Base-by-base conservation (phyloP, 2,797 vertebrate species). In the Gila robusta region DNA sequence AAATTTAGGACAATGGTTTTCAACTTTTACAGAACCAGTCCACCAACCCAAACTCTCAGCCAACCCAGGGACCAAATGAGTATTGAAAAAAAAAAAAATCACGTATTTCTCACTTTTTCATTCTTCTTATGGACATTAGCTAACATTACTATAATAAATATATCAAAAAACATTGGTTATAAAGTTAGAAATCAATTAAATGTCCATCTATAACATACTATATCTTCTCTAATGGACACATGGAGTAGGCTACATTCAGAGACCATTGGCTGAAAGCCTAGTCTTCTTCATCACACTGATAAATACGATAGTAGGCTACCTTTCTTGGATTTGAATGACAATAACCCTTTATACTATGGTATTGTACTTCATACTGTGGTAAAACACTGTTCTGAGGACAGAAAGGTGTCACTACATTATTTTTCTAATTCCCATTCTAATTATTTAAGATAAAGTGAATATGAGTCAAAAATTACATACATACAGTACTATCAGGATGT, bases 111-210 rank as follows among this genome's bases (percentile, higher is more conserved):
- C 35, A 35, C 35, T 35, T 35, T 35, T 35, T 35, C 35, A 35
- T 37, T 37, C 11, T 28, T 21, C 28, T 52, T 32, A 19, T 19
- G 5, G 16, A 39, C 12, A 78, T 62, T 59, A 39, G 21, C 19
- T 5, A 12, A 54, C 28, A 35, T 28, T 76, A 12, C 10, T 14
- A 56, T 37, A 23, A 23, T 21, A 76, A 12, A 54, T 4, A 76
- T 8, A 8, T 37, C 4, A 12, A 35, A 19, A 73, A 49, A n/a
- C 17, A 35, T 4, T 16, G 6, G 11, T 78, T 39, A 78, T 8
- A 74, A 35, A 52, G 12, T 78, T 39, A 78, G 16, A 74, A 52
- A 74, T 35, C 17, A 74, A 73, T 17, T 17, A 47, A 77, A 37
- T 37, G 3, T 2, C 5, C 21, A 54, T 76, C 5, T 37, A 54